phyloP scores from a whole-genome alignment of 2,797 vertebrate species.

The Jordanella pulchra region DNA sequence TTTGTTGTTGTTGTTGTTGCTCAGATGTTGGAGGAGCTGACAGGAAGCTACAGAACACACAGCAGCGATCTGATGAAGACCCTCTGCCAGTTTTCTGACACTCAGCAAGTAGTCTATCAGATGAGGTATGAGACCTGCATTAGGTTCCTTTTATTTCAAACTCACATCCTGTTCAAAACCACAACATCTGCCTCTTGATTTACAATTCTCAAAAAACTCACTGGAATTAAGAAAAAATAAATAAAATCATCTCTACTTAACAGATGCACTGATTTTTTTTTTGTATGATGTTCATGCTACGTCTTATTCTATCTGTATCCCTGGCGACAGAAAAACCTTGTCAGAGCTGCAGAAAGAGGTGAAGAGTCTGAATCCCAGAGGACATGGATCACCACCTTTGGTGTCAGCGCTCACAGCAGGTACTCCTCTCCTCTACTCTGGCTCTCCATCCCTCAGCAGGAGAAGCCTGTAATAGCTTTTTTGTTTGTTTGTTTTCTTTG shows the following conservation, averaged over 20 bases:
- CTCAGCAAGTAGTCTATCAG: constrained; percentile 68
- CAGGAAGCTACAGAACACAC: constrained; percentile 75
- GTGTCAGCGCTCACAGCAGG: constrained; percentile 55
- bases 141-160: neutral
- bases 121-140: constrained; percentile 58
- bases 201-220: neutral
- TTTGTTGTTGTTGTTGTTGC: constrained; percentile 18
- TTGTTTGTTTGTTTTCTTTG: too few species aligned
- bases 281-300: neutral
- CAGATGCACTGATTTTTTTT: neutral
- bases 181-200: neutral
- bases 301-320: constrained; percentile 2
- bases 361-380: constrained; percentile 65
- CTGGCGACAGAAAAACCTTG: constrained; percentile 64
- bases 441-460: neutral
- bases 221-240: neutral
- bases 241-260: too few species aligned
- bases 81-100: constrained; percentile 68
- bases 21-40: constrained; percentile 80
- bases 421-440: constrained; percentile 19
- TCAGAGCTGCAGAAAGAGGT: constrained; percentile 81
- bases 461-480: neutral
- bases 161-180: neutral
- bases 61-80: constrained; percentile 72
- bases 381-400: constrained; percentile 47